Percentiles rank a stretch among this genome's conserved stretches.
phyloP scores from a whole-genome alignment of 2,888 invertebrate species.

The Hydrotaea cyrtoneurina region DNA sequence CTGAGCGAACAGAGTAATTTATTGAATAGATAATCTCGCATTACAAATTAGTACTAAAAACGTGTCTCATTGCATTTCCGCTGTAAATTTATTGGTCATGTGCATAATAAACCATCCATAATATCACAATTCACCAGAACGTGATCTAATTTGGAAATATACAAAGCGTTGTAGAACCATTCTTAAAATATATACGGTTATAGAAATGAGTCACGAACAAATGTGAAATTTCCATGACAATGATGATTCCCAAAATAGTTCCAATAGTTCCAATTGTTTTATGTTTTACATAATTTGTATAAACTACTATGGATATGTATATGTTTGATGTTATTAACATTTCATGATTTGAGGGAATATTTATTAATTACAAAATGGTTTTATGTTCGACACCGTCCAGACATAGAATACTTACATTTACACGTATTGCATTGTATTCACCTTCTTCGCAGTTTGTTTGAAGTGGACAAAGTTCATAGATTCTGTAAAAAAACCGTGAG shows the following conservation, averaged over 20 bases:
- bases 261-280: too few relatives aligned
- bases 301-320: too few relatives aligned
- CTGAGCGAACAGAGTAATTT: neutral
- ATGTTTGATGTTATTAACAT: too few relatives aligned
- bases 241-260: too few relatives aligned
- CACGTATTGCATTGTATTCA: slow-evolving; percentile 79
- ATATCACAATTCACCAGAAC: neutral
- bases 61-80: neutral
- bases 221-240: too few relatives aligned
- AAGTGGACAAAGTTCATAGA: slow-evolving; percentile 79
- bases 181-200: too few relatives aligned
- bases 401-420: slow-evolving; percentile 78
- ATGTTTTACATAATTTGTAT: too few relatives aligned
- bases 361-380: too few relatives aligned
- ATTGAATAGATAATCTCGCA: slow-evolving; percentile 17
- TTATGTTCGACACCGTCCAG: too few relatives aligned
- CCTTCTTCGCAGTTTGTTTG: slow-evolving; percentile 78
- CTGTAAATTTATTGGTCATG: neutral
- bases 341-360: too few relatives aligned
- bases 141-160: neutral
- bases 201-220: too few relatives aligned
- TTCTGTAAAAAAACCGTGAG: slow-evolving; percentile 73
- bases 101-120: neutral
- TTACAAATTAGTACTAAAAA: slow-evolving; percentile 5
- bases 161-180: too few relatives aligned